phyloP scores from a whole-genome alignment of 2,888 invertebrate genomes.

The Trissolcus brochymenae region DNA sequence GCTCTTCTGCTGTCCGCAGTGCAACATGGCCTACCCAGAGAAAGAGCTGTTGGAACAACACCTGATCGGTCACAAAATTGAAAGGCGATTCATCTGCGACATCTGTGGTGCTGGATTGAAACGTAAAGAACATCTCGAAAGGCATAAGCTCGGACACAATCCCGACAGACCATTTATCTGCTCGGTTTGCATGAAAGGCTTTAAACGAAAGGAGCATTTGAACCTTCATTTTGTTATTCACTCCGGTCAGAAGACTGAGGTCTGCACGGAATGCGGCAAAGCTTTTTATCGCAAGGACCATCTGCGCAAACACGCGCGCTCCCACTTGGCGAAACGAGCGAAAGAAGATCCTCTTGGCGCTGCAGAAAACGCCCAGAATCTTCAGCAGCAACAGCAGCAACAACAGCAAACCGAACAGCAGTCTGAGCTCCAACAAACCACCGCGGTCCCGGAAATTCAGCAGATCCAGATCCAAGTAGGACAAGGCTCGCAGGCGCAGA shows the following conservation, averaged over 20 bases:
- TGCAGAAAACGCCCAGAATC: slow-evolving; percentile 73
- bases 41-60: slow-evolving; percentile 90
- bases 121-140: slow-evolving; percentile 90
- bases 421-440: slow-evolving; percentile 60
- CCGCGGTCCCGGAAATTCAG: slow-evolving; percentile 60
- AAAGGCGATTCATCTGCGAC: slow-evolving; percentile 90
- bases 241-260: slow-evolving; percentile 91
- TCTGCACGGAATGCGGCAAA: slow-evolving; percentile 92
- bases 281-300: slow-evolving; percentile 93
- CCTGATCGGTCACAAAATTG: slow-evolving; percentile 89
- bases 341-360: slow-evolving; percentile 80
- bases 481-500: slow-evolving; percentile 74
- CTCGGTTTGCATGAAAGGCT: slow-evolving; percentile 90
- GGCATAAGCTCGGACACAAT: slow-evolving; percentile 92
- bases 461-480: slow-evolving; percentile 70
- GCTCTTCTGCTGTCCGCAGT: slow-evolving; percentile 90
- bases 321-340: slow-evolving; percentile 81
- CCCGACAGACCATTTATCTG: slow-evolving; percentile 92
- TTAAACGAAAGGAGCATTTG: slow-evolving; percentile 92
- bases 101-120: slow-evolving; percentile 92
- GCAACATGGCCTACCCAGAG: slow-evolving; percentile 93
- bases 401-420: slow-evolving; percentile 54
- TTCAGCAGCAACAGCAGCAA: slow-evolving; percentile 70
- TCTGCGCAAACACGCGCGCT: slow-evolving; percentile 86
- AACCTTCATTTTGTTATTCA: slow-evolving; percentile 93